Evolutionary conservation across 2,888 invertebrate genomes (phyloP), one percentile per base, ranked within the genome.

Genomic region (Tetheella fluctuosa): DNA sequence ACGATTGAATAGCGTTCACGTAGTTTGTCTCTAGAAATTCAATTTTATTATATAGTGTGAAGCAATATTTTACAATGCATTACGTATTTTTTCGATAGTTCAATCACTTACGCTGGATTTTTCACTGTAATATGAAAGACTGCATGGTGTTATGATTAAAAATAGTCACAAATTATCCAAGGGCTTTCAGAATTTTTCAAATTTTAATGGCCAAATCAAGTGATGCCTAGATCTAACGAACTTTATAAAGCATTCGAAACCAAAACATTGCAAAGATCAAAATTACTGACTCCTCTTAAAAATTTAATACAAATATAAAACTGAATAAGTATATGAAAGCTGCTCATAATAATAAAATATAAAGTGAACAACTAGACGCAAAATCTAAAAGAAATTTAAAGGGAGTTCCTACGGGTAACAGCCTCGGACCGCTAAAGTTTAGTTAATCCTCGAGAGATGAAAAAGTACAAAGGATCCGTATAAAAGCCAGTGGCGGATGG

Each of bases 381-480:
- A 73, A 78, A 76, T 76, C 80, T 84, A 85, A 83, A 86, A 83
- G 81, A 78, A 78, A 80, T 74, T 73, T 74, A 77, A 72, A 70
- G 72, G 74, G 72, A 71, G 76, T 76, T 74, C 71, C 74, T 77
- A 76, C 79, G 71, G 69, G 72, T 71, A 76, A 69, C 72, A 76
- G 77, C 78, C 67, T 60, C 57, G 70, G 73, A 79, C 81, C 77
- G 80, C 76, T 72, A 79, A 84, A 88, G 81, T 86, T 85, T 79
- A 79, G 83, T 84, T 89, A 89, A 90, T 89, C 88, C 90, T 84
- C 84, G 77, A 77, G 86, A 89, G 88, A 89, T 89, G 89, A 90
- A 89, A 90, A 88, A 88, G 86, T 88, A 88, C 86, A 86, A 87
- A 85, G 85, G 83, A 78, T 81, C 74, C 63, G 83, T 80, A 84